Evolutionary conservation across 2,797 vertebrate species (phyloP).

Genomic region (Neostethus bicornis): DNA sequence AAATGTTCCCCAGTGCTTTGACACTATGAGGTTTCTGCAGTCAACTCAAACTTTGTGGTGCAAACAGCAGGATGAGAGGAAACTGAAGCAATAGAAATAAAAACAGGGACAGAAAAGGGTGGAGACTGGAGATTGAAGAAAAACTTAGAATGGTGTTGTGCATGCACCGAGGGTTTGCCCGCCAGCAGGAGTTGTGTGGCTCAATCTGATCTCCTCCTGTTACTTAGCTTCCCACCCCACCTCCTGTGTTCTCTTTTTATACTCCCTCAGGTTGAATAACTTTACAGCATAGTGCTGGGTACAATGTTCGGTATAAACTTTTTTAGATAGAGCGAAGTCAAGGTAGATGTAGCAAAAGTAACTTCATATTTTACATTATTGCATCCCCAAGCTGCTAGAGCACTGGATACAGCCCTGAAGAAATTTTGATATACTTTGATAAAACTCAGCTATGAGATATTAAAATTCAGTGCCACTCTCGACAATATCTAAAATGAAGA

Average conservation of each 20-base stretch:
- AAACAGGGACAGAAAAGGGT: slow-evolving; percentile 9
- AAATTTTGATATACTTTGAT: not conserved
- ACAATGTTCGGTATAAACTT: slow-evolving; percentile 25
- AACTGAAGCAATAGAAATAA: slow-evolving; percentile 31
- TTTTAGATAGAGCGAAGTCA: slow-evolving; percentile 2
- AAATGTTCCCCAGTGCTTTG: slow-evolving; percentile 39
- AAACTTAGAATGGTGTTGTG: slow-evolving; percentile 36
- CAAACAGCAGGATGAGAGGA: slow-evolving; percentile 35
- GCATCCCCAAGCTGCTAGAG: not conserved
- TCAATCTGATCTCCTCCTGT: slow-evolving; percentile 39
- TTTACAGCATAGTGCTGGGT: slow-evolving; percentile 34
- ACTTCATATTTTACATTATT: not conserved
- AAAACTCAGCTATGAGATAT: not conserved
- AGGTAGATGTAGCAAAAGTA: slow-evolving; percentile 11
- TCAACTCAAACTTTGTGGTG: slow-evolving; percentile 55
- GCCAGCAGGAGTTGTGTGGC: slow-evolving; percentile 38
- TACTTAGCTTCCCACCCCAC: slow-evolving; percentile 11
- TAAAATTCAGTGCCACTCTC: too few species aligned
- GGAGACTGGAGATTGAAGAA: slow-evolving; percentile 10
- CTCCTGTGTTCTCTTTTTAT: slow-evolving; percentile 27
- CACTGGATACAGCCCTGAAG: not conserved
- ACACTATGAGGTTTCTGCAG: slow-evolving; percentile 57
- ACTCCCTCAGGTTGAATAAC: slow-evolving; percentile 43
- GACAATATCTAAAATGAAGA: too few species aligned
- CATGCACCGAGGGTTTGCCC: slow-evolving; percentile 56